Base-by-base conservation (phyloP, 2,888 invertebrate species). In the Trichogramma dendrolimi region DNA sequence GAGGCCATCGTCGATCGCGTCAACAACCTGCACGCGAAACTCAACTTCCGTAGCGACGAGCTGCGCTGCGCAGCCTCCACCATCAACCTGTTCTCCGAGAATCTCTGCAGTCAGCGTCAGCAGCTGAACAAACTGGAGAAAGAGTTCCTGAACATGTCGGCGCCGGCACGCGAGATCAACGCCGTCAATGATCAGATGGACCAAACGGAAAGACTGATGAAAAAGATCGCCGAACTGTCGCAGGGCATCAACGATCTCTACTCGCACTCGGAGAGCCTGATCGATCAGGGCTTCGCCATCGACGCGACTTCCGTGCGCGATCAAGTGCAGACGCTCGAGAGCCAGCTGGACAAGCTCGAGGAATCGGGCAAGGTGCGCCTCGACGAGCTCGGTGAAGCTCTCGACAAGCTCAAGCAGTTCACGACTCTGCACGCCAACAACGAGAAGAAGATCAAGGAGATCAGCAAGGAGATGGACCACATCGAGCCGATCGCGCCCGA, bases 401-500 rank as follows among this genome's bases (percentile, higher is more conserved):
- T 93, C 27, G 86, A 87, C 74, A 90, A 89, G 68, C 80, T 96
- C 49, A 91, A 92, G 73, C 87, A 88, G 43, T 95, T 96, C 84
- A 93, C 94, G 79, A 87, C 90, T 70, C 83, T 85, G 0, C 91
- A 92, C 71, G 85, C 87, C 50, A 84, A 85, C 43, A 87, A 90
- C 5, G 83, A 91, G 75, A 88, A 90, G 58, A 90, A 92, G 64
- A 87, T 95, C 11, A 84, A 87, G 62, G 89, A 90, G 72, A 88
- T 87, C 60, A 77, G 86, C n/a, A 89, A 90, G 64, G 89, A 92
- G 75, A 84, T 93, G 43, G 83, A 86, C n/a, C 85, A 85, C 71
- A 85, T 94, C 69, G 93, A 92, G 75, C 91, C 95, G 0, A 90
- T 96, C 0, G 93, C 93, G 4, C 93, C 94, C 0, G 96, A 97